A percentile compares a stretch with the other conserved stretches of the same genome.
Evolutionary conservation across 2,888 invertebrate genomes (phyloP).

Genomic region (Hydropsyche betteni): DNA sequence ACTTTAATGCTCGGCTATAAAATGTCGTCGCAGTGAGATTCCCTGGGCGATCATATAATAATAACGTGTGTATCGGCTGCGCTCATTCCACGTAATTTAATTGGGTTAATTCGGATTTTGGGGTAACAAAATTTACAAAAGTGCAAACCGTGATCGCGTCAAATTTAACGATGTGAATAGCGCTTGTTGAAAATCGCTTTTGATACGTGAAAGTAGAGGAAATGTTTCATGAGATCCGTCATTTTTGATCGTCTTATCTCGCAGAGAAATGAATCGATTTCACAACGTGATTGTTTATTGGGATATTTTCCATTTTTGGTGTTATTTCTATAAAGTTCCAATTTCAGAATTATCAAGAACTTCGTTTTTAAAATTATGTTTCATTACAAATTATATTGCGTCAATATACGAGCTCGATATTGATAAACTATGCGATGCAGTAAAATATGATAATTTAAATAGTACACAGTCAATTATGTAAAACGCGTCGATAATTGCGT

Average conservation of each 20-base stretch:
- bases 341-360: no score
- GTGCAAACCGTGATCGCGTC: not conserved
- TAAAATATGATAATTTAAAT: no score
- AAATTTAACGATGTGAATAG: slow-evolving; percentile 21
- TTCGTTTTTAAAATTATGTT: no score
- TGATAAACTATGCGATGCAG: no score
- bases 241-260: no score
- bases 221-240: no score
- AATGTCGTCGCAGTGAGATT: slow-evolving; percentile 19
- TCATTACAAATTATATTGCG: no score
- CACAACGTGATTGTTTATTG: no score
- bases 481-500: slow-evolving; percentile 2
- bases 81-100: slow-evolving; percentile 22
- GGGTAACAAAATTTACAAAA: not conserved
- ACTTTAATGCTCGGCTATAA: slow-evolving; percentile 44
- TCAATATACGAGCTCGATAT: no score
- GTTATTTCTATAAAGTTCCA: no score
- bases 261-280: no score
- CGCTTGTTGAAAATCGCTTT: slow-evolving; percentile 7
- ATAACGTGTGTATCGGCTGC: slow-evolving; percentile 1
- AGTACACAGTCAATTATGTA: not conserved
- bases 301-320: no score
- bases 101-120: slow-evolving; percentile 24
- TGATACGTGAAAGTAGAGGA: slow-evolving; percentile 11
- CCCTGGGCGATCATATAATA: slow-evolving; percentile 5